phyloP scores from a whole-genome alignment of 2,888 invertebrate species.

The Heliconius charithonia region DNA sequence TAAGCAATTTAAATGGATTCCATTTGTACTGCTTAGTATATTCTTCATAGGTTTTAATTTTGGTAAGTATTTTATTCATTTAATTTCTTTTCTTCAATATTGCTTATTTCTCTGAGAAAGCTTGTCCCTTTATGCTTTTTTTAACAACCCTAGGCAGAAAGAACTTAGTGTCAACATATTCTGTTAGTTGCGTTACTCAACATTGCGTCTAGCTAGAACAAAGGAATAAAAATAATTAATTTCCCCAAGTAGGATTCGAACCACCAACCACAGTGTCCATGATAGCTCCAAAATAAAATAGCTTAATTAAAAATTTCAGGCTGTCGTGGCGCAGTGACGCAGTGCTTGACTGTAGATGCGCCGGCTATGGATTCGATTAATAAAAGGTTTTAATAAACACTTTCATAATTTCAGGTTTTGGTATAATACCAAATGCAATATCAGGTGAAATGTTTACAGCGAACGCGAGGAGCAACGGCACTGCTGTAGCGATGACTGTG shows the following conservation, averaged over 20 bases:
- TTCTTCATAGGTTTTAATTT: slow-evolving; percentile 58
- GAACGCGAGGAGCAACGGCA: slow-evolving; percentile 50
- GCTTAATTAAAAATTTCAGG: no score
- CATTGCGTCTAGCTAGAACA: not conserved
- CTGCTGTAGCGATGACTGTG: slow-evolving; percentile 42
- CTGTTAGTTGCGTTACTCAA: not conserved
- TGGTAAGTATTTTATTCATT: slow-evolving; percentile 51
- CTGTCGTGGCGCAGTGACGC: no score
- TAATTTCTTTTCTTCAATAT: not conserved
- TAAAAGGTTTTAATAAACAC: not conserved
- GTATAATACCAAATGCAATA: slow-evolving; percentile 48
- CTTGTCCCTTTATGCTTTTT: no score
- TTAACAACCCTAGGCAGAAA: no score
- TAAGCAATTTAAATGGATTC: slow-evolving; percentile 55
- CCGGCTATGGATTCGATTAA: no score
- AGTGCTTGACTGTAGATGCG: no score
- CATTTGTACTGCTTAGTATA: slow-evolving; percentile 54
- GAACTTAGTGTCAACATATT: no score
- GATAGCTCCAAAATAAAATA: no score
- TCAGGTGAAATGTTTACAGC: slow-evolving; percentile 51
- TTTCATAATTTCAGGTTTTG: slow-evolving; percentile 47
- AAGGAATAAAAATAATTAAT: not conserved
- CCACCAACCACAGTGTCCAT: no score
- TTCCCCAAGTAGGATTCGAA: not conserved
- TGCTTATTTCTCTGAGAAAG: no score